Base-by-base conservation (phyloP, 2,113 vertebrate genomes). In the Corythoichthys intestinalis region DNA sequence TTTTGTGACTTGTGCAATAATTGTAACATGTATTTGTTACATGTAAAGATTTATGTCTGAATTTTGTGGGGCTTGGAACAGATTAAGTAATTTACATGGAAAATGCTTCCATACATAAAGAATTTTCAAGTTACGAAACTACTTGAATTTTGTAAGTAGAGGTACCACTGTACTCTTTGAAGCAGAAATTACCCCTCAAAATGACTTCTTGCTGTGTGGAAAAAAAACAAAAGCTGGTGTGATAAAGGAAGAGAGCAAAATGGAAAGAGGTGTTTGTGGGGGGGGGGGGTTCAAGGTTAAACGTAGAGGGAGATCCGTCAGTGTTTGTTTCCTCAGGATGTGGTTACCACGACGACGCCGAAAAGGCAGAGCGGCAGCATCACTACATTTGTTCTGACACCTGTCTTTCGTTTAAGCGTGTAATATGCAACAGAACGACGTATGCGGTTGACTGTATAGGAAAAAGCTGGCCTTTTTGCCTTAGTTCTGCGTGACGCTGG, bases 301-400 rank as follows among this genome's bases (percentile, higher is more conserved):
- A 90, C 87, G 88, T 87, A 89, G 81, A 88, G 89, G 87, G 86
- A 88, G 89, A 90, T 89, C 86, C 86, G 80, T 87, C 87, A 88
- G 78, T 77, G 77, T 84, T 87, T 83, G 87, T 89, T 90, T 90
- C 89, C 89, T 89, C 89, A 90, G 89, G 89, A 90, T 89, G 89
- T 90, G 88, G 88, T 89, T 86, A 89, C 75, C 86, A 80, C 83
- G 82, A 85, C 85, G 72, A 87, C 79, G 41, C 41, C 41, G 57
- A 81, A 77, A 74, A 84, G 74, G 73, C 83, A 85, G 69, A 70
- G 66, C 75, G 77, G 78, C 70, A 73, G 75, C 81, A 86, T 88
- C 85, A 87, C 82, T 73, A 78, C 76, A 66, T 83, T 79, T 67
- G 65, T 38, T 80, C 60, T 86, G 77, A 89, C 88, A 90, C 89